Base-by-base conservation (phyloP, 2,113 vertebrate genomes). In the Galbula dea region DNA sequence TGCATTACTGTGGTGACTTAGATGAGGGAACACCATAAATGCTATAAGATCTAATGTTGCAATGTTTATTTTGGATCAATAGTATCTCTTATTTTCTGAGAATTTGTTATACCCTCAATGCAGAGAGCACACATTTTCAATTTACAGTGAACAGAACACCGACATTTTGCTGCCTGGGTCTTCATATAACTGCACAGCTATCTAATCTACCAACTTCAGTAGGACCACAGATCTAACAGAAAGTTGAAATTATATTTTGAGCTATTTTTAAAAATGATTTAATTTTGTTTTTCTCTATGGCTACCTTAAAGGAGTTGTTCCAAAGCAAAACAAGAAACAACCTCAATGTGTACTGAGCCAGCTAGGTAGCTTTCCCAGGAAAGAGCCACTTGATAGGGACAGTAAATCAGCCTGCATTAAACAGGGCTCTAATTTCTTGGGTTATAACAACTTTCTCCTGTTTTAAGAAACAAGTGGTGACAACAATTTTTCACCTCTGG, bases 231-330 rank as follows among this genome's bases (percentile, higher is more conserved):
- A 48, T 45, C 15, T 16, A 68, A 75, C 15, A 75, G 11, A 59
- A 82, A 82, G 21, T 36, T 45, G 46, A 78, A 81, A 37, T 48
- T 57, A 1, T 61, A 14, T 57, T 89, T 97, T 26, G 71, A 87
- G 48, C 30, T 86, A 21, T 93, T 95, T 94, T 89, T 26, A 41
- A 41, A 96, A 88, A 55, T 34, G 61, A 79, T 92, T 95, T 95
- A 57, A 16, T 65, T 86, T 68, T 83, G 24, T 15, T 80, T 88
- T 72, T 81, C 18, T 57, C 48, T 55, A 22, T 55, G 52, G 20
- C 13, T 90, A 7, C 59, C 18, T 83, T 73, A 46, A 88, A 83
- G 34, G 41, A 54, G 19, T 67, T 84, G 21, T 86, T 15, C 20
- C 23, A 68, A 75, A 76, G 21, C 7, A 65, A 84, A 91, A 30